These are phyloP conservation scores for Typhlichthys subterraneus DNA, from an alignment of 2,797 vertebrate genomes.

Conservation along the genomic window DNA sequence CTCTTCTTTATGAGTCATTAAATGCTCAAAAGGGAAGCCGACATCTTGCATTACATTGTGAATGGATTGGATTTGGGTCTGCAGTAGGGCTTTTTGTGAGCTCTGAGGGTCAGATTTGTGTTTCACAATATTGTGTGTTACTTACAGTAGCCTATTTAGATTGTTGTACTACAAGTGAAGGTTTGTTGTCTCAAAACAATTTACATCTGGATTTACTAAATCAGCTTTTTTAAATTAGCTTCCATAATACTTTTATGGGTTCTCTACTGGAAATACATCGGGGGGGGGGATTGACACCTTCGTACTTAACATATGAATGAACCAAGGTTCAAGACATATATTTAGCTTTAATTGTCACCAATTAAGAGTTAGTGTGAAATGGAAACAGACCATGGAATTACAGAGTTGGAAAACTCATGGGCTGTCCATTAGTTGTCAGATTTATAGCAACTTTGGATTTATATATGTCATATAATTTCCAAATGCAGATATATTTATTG, in stretches of 20 bases:
- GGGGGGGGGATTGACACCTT: conserved; percentile 42
- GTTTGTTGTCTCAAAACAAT: conserved; percentile 51
- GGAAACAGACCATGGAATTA: conserved; percentile 56
- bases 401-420: conserved; percentile 54
- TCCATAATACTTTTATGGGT: conserved; percentile 36
- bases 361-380: conserved; percentile 63
- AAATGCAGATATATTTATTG: conserved; percentile 72
- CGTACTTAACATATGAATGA: conserved; percentile 46
- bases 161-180: conserved; percentile 36
- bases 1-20: conserved; percentile 67
- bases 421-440: conserved; percentile 51
- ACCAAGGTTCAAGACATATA: conserved; percentile 51
- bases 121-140: conserved; percentile 33
- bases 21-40: conserved; percentile 61
- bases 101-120: conserved; percentile 33
- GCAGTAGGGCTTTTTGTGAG: conserved; percentile 32
- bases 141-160: conserved; percentile 42
- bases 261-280: conserved; percentile 42
- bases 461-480: conserved; percentile 67
- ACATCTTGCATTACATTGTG: conserved; percentile 55
- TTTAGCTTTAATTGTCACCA: conserved; percentile 63
- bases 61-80: conserved; percentile 56
- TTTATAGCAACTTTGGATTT: conserved; percentile 66
- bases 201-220: conserved; percentile 46
- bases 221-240: conserved; percentile 49